Evolutionary conservation across 2,888 invertebrate genomes (phyloP).

Genomic region (Abrostola tripartita): DNA sequence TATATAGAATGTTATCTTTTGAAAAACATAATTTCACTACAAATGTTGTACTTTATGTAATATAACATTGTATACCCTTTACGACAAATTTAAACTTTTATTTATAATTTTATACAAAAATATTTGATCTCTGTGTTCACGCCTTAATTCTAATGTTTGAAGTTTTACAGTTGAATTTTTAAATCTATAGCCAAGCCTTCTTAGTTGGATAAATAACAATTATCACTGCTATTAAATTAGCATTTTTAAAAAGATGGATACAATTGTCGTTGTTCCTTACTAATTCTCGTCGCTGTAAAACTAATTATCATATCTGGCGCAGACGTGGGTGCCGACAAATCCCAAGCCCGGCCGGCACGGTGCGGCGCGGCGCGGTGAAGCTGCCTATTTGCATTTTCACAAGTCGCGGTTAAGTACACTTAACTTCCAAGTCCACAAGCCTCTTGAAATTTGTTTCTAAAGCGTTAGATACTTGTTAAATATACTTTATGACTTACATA

Average conservation of each 20-base stretch:
- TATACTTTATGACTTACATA: slow-evolving; percentile 25
- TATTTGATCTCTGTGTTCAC: no score
- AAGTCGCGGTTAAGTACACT: slow-evolving; percentile 78
- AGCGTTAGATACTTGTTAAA: slow-evolving; percentile 58
- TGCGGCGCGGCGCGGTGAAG: slow-evolving; percentile 45
- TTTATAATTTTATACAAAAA: no score
- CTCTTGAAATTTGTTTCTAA: slow-evolving; percentile 72
- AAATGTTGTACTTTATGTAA: no score
- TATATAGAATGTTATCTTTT: no score
- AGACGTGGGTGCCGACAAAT: slow-evolving; percentile 57
- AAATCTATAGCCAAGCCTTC: no score
- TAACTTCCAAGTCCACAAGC: slow-evolving; percentile 73
- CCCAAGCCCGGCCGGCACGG: slow-evolving; percentile 50
- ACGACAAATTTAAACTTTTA: no score
- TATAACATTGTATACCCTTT: no score
- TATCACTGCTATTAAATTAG: background rate
- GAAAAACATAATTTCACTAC: no score
- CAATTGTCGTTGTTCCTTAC: slow-evolving; percentile 20
- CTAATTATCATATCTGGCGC: slow-evolving; percentile 61
- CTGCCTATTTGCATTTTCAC: slow-evolving; percentile 74
- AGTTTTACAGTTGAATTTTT: no score
- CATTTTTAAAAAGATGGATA: slow-evolving; percentile 1
- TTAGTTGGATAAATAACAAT: no score
- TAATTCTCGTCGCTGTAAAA: slow-evolving; percentile 40
- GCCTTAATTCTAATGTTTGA: no score